A percentile compares a stretch with the other conserved stretches of the same genome.
These are phyloP conservation scores for Pachydiplax longipennis DNA, from an alignment of 2,888 invertebrate genomes.

Conservation along the genomic window DNA sequence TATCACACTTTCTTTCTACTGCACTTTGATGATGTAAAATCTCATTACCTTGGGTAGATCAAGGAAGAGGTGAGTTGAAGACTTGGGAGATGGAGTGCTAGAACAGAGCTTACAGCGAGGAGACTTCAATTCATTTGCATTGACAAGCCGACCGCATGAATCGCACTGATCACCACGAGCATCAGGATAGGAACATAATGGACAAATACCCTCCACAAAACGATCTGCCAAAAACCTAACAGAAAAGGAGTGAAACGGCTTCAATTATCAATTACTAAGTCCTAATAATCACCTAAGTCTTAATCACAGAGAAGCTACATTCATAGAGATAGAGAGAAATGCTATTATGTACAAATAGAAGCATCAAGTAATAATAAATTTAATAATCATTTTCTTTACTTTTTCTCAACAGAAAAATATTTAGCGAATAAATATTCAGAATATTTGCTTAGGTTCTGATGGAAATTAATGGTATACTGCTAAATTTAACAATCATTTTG, in stretches of 20 bases:
- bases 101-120: conserved; percentile 90
- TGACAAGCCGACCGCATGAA: conserved; percentile 93
- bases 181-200: conserved; percentile 88
- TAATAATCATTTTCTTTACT: too few relatives aligned
- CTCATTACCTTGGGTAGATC: conserved; percentile 89
- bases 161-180: conserved; percentile 99
- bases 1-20: too few relatives aligned
- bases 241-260: not conserved
- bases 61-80: conserved; percentile 92
- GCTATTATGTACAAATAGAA: too few relatives aligned
- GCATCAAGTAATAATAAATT: too few relatives aligned
- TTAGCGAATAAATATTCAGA: too few relatives aligned
- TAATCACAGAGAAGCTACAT: too few relatives aligned
- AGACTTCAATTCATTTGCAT: conserved; percentile 84
- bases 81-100: conserved; percentile 72
- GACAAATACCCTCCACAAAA: conserved; percentile 97
- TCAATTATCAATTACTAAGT: not conserved
- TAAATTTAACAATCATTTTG: too few relatives aligned
- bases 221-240: conserved; percentile 63
- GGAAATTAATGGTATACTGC: too few relatives aligned
- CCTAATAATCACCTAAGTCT: not conserved
- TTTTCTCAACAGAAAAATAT: too few relatives aligned
- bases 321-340: too few relatives aligned
- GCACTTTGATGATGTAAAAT: too few relatives aligned
- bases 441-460: too few relatives aligned